A percentile compares a stretch with the other conserved stretches of the same genome.
Conservation (phyloP, 2,797 vertebrate genomes). For the Arnoldichthys spilopterus region DNA sequence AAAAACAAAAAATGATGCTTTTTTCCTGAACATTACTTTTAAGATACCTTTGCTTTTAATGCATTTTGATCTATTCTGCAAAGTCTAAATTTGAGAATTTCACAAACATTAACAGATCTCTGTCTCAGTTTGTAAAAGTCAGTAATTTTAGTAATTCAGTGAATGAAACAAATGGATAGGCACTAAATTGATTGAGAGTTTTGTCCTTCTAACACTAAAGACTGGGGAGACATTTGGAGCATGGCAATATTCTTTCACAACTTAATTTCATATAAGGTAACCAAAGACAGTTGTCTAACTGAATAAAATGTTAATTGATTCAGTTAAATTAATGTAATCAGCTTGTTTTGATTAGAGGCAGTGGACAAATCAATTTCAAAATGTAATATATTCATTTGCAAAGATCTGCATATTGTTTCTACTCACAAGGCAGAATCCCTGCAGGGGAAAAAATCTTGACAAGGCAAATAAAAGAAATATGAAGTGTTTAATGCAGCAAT, state of each 20-base stretch:
- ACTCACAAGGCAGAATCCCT: slow-evolving; percentile 34
- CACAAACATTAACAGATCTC: neutral
- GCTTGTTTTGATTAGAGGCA: slow-evolving; percentile 37
- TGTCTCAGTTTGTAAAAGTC: neutral
- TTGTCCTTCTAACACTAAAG: neutral
- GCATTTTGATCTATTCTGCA: neutral
- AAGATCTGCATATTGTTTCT: slow-evolving; percentile 32
- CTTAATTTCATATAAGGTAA: neutral
- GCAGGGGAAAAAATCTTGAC: slow-evolving; percentile 28
- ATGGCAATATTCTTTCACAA: slow-evolving; percentile 1
- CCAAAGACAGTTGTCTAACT: neutral
- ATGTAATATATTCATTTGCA: neutral
- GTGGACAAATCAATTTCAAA: slow-evolving; percentile 28
- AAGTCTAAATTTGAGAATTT: slow-evolving; percentile 9
- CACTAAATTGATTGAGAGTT: neutral
- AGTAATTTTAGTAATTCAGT: neutral
- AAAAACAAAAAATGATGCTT: neutral
- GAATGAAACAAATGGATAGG: slow-evolving; percentile 10
- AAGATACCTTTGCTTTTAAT: neutral
- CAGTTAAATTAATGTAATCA: neutral
- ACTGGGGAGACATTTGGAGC: neutral
- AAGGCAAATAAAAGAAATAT: slow-evolving; percentile 43
- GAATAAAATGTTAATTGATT: slow-evolving; percentile 5
- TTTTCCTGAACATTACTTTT: slow-evolving; percentile 4
- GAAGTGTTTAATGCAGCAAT: slow-evolving; percentile 23